These are phyloP conservation scores for Stenolophus ochropezus DNA, from an alignment of 2,888 invertebrate genomes.

Conservation along the genomic window DNA sequence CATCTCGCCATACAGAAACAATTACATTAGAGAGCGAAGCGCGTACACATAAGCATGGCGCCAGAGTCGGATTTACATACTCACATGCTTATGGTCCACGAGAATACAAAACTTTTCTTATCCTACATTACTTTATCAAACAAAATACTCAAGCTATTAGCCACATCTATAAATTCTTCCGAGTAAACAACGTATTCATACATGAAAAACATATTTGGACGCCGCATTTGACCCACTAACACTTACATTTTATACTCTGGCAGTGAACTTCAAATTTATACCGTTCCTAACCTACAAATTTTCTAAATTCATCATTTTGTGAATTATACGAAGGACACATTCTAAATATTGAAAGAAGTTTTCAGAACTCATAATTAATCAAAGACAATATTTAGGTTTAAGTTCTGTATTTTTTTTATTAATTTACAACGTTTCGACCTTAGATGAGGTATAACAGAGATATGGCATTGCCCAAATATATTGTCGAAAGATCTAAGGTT, in stretches of 20 bases:
- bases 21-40: constrained; percentile 56
- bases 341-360: no score
- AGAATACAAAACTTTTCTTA: not conserved
- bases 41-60: constrained; percentile 30
- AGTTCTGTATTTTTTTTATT: no score
- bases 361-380: no score
- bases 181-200: not conserved
- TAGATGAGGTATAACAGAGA: no score
- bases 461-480: no score
- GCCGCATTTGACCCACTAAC: not conserved
- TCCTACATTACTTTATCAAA: not conserved
- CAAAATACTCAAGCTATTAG: not conserved
- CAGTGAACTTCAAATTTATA: no score
- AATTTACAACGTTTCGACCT: no score
- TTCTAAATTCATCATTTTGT: no score
- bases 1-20: constrained; percentile 48
- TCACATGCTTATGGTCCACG: not conserved
- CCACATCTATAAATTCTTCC: not conserved
- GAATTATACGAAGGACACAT: no score
- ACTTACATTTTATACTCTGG: not conserved
- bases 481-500: no score
- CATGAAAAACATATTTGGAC: not conserved
- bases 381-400: no score
- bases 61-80: constrained; percentile 30
- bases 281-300: no score